Base-by-base conservation (phyloP, 2,888 invertebrate genomes). In the Drosophila percnosoma region DNA sequence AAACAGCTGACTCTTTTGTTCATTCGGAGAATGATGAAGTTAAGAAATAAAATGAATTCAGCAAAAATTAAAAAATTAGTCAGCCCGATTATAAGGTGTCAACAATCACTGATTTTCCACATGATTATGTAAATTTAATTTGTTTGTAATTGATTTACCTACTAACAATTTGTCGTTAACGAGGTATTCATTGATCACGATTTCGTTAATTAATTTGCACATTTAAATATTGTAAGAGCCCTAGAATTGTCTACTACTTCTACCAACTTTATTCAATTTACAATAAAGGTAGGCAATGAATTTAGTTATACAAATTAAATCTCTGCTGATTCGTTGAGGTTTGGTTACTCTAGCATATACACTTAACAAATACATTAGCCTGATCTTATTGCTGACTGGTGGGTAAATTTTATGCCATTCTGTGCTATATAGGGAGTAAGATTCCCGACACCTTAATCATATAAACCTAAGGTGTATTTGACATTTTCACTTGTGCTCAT, bases 71-170 rank as follows among this genome's bases (percentile, higher is more conserved):
- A 27, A 18, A 36, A 27, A 11, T 10, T 24, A 38, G 13, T 27
- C 54, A 38, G 38, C 38, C 1, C 8, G 15, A 40, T 15, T 57
- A 31, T 21, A 31, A 21, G 21, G 40, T 29, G 54, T 0, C 8
- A 29, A 10, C 5, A 21, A 31, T 18, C 15, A 27, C 18, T 13
- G 27, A 54, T 7, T 38, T 54, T 18, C 10, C 7, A 7, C 27
- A 42, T 15, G n/a, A n/a, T 42, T 40, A 42, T 40, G 29, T 40
- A 15, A 57, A 40, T 31, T n/a, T 10, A 57, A 40, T 21, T 57
- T 38, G 38, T 8, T 27, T 27, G 18, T 13, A 55, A 29, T 29
- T 55, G 15, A 29, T 29, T 29, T 29, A 29, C 4, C 13, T n/a
- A 5, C 2, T 5, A 55, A 27, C 38, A n/a, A 40, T 29, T 40